Evolutionary conservation across 2,888 invertebrate species (phyloP).

Genomic region (Acleris emargana): DNA sequence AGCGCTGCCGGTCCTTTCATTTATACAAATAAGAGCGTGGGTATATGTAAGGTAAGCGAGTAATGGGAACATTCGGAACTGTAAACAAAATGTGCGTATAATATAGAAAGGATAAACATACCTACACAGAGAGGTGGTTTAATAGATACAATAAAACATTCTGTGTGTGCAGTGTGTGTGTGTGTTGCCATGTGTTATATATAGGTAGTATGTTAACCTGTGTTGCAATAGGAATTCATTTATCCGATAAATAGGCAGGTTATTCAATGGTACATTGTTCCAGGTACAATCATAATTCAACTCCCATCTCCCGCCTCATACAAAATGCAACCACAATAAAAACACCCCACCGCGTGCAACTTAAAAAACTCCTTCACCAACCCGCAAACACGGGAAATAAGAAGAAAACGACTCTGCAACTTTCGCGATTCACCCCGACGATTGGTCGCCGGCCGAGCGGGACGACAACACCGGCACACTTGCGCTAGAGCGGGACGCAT

Average conservation of each 20-base stretch:
- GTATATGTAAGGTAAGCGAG: too few relatives aligned
- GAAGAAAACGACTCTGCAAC: constrained; percentile 53
- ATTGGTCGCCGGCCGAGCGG: constrained; percentile 64
- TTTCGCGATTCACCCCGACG: constrained; percentile 57
- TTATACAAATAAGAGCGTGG: too few relatives aligned
- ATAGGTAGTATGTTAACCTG: too few relatives aligned
- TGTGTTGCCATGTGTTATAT: too few relatives aligned
- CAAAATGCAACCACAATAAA: constrained; percentile 33
- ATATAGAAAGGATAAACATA: too few relatives aligned
- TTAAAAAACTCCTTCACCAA: constrained; percentile 55
- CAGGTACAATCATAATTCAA: constrained; percentile 20
- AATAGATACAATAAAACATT: too few relatives aligned
- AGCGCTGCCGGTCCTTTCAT: too few relatives aligned
- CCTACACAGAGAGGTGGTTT: too few relatives aligned
- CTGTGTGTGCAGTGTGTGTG: too few relatives aligned
- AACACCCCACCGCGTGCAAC: constrained; percentile 37
- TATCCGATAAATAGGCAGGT: too few relatives aligned
- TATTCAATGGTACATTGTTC: constrained; percentile 19
- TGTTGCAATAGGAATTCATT: not conserved
- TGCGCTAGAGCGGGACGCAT: constrained; percentile 51
- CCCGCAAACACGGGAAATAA: constrained; percentile 74
- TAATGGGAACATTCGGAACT: too few relatives aligned
- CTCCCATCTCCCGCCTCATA: constrained; percentile 29
- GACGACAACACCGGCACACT: constrained; percentile 44
- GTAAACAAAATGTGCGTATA: too few relatives aligned